phyloP scores from a whole-genome alignment of 2,113 vertebrate species.

The Dromiciops gliroides region DNA sequence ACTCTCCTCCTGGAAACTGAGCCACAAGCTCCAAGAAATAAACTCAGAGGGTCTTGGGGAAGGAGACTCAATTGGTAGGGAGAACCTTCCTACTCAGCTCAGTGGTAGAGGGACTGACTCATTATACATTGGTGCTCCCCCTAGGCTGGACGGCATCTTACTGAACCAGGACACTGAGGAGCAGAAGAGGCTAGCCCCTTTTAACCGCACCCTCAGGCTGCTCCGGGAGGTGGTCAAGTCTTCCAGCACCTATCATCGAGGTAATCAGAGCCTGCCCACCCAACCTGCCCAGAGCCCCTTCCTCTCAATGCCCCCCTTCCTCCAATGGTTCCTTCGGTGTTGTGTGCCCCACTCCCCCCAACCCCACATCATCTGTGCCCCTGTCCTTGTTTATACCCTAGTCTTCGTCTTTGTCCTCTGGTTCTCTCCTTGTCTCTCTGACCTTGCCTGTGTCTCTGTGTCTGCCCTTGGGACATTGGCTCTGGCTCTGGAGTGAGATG shows the following conservation, averaged over 20 bases:
- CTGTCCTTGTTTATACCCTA: neutral
- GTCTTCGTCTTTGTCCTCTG: neutral
- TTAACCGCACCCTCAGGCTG: constrained; percentile 87
- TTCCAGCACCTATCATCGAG: constrained; percentile 83
- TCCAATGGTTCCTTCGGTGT: neutral
- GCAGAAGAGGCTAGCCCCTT: constrained; percentile 83
- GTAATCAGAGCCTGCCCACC: constrained; percentile 69
- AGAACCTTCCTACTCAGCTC: neutral
- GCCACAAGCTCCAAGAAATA: neutral
- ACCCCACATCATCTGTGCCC: too few relatives aligned
- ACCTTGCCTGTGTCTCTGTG: neutral
- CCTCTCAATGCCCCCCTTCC: neutral
- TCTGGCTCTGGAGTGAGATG: neutral
- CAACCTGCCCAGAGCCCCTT: neutral
- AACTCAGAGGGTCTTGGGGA: neutral
- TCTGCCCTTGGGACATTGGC: neutral
- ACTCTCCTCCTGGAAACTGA: neutral
- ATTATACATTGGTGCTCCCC: neutral
- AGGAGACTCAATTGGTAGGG: neutral
- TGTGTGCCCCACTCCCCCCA: too few relatives aligned
- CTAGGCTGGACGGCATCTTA: constrained; percentile 88
- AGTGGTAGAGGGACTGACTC: neutral
- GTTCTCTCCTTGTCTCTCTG: too few relatives aligned
- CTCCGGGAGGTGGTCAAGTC: constrained; percentile 87
- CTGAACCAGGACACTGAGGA: constrained; percentile 85